A percentile compares a stretch with the other conserved stretches of the same genome.
Conservation (phyloP, 1,140 invertebrate species). For the Campoletis sonorensis region DNA sequence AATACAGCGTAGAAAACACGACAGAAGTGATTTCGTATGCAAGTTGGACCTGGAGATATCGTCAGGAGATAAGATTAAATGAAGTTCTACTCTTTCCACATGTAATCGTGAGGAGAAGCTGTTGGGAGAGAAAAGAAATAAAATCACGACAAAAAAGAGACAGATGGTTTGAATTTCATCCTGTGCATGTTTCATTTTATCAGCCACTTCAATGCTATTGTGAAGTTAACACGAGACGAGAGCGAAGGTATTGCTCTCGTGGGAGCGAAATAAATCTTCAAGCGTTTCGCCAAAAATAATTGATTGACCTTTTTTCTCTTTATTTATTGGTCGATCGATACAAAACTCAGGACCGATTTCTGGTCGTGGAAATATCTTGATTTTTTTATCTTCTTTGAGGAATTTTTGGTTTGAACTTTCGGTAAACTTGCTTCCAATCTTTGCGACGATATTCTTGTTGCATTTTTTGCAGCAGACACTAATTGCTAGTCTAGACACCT, state of each 20-base stretch:
- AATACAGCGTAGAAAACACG: neutral
- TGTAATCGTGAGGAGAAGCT: neutral
- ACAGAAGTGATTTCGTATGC: neutral
- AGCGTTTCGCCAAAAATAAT: no score
- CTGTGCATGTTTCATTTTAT: neutral
- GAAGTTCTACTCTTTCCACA: neutral
- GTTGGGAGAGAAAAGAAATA: neutral
- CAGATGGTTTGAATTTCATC: neutral
- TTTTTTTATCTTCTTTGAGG: no score
- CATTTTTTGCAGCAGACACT: constrained; percentile 4
- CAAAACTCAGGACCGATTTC: neutral
- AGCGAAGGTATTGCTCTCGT: neutral
- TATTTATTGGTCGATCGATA: neutral
- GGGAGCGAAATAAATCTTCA: neutral
- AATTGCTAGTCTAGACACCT: constrained; percentile 47
- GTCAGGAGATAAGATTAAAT: neutral
- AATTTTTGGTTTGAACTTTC: no score
- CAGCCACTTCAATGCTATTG: neutral
- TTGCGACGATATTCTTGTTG: neutral
- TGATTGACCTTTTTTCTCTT: no score
- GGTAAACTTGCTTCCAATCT: neutral
- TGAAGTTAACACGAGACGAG: neutral
- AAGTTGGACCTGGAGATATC: neutral
- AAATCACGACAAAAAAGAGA: neutral
- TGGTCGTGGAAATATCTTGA: no score